phyloP scores from a whole-genome alignment of 2,888 invertebrate species.

The Dynastes maya region DNA sequence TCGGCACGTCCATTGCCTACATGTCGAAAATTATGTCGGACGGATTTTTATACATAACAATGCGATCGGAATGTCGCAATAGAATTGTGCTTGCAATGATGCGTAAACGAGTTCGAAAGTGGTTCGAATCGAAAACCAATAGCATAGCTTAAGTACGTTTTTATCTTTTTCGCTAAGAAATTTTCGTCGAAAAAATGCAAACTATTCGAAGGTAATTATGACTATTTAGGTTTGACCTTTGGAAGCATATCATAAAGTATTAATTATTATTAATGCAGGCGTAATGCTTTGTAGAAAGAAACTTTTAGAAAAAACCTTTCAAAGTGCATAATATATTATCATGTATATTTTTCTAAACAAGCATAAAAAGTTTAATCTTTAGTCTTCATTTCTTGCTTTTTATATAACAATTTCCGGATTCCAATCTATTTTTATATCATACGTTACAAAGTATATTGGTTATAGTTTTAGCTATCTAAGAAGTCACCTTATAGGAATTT shows the following conservation, averaged over 20 bases:
- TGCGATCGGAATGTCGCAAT: background rate
- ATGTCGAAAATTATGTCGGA: slow-evolving; percentile 23
- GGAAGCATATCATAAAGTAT: background rate
- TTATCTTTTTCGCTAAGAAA: background rate
- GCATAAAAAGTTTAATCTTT: too few species aligned
- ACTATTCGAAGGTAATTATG: background rate
- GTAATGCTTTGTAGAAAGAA: background rate
- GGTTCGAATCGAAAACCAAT: background rate
- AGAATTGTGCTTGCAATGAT: background rate
- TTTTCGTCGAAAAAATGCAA: slow-evolving; percentile 21
- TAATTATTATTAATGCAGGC: background rate
- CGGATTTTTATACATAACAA: slow-evolving; percentile 16
- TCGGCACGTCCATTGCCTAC: slow-evolving; percentile 11
- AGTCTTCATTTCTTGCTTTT: too few species aligned
- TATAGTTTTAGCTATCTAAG: too few species aligned
- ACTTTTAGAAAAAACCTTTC: background rate
- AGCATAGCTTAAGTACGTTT: background rate
- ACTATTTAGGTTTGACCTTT: background rate
- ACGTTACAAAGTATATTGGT: too few species aligned
- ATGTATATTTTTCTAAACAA: too few species aligned
- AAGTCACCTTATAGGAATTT: too few species aligned
- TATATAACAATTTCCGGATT: too few species aligned
- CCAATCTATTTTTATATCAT: too few species aligned
- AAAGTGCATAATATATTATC: too few species aligned
- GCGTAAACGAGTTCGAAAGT: slow-evolving; percentile 13